Evolutionary conservation across 2,113 vertebrate genomes (phyloP), one percentile per base, ranked within the genome.

Genomic region (Copsychus sechellarum): DNA sequence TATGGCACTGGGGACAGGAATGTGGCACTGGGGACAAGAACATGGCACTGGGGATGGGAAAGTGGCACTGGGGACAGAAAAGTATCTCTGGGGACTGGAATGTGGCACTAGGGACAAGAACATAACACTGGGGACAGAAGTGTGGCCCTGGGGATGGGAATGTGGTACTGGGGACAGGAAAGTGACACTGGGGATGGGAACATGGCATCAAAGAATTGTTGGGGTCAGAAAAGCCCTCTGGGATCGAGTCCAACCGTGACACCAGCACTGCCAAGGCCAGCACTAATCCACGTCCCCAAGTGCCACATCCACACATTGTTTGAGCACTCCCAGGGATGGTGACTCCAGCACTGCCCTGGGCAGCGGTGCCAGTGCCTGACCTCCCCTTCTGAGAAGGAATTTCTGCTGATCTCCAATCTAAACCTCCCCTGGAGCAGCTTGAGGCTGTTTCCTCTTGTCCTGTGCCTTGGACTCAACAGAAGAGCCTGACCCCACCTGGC

Each of bases 11-110:
- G 47, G 12, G 47, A 23, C 47, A 23, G 6, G 11, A n/a, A 34
- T 0, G 3, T 31, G 48, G 36, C 31, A 13, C 2, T 25, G 11
- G 16, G 33, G 64, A 26, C 1, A 3, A 18, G 5, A 26, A 29
- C 1, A 6, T 56, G 40, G 19, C 53, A 2, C 8, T 11, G 16
- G 25, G 17, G 25, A 13, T 2, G 1, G 14, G 2, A 33, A 24
- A 0, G 2, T 22, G 21, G 26, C 7, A 1, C 4, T 34, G 40
- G 9, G 18, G 22, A 14, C 1, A 1, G 14, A 1, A 33, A 38
- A 0, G 4, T 31, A 14, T 11, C 7, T 1, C 5, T 43, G 51
- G 23, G 42, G 11, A n/a, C 4, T 5, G 3, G 14, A 53, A 43
- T 1, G 3, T 31, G n/a, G 40, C 24, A 3, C 6, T 12, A 9